Evolutionary conservation across 2,113 vertebrate genomes (phyloP), one percentile per base, ranked within the genome.

Genomic region (Hypomesus transpacificus): DNA sequence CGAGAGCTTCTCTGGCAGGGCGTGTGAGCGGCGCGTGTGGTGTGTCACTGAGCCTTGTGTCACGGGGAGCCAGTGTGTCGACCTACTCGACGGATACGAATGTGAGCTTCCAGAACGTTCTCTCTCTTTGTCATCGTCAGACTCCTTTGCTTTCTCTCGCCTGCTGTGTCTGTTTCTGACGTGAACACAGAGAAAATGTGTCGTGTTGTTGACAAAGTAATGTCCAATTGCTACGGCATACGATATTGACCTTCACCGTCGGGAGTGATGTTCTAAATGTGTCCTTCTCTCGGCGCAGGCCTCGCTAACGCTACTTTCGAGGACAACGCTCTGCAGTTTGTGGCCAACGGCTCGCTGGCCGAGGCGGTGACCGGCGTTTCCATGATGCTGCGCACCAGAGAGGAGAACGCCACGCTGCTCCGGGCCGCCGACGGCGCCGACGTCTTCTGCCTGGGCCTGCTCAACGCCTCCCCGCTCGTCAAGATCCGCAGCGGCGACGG

Each of bases 11-110:
- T 93, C 94, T 0, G 96, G 97, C 46, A 92, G 82, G 14, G 89
- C 82, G 0, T 99, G 97, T 71, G 91, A 95, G 71, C 93, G 92
- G n/a, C 92, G 84, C 3, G 75, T 96, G 54, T 98, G 97, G 97
- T 99, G 97, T 74, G 81, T 90, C 0, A 90, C 87, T 2, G 85
- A 87, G 28, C 95, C 94, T 0, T 99, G 97, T 76, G 83, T 86
- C 6, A 80, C 87, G 0, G 89, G 89, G 26, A 91, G 92, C 46
- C 88, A 64, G 59, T 99, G 97, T 54, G 52, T 87, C 16, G 92
- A 98, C 14, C 91, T 97, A 14, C 82, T 80, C 0, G 94, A 93
- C 66, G 97, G 96, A 80, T 99, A 96, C 24, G 92, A 98, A 76
- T 99, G 97, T 98, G 84, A 96, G 96, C 90, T 46, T 24, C 65